Evolutionary conservation across 2,797 vertebrate species (phyloP), one percentile per base, ranked within the genome.

Genomic region (Australoheros facetus): DNA sequence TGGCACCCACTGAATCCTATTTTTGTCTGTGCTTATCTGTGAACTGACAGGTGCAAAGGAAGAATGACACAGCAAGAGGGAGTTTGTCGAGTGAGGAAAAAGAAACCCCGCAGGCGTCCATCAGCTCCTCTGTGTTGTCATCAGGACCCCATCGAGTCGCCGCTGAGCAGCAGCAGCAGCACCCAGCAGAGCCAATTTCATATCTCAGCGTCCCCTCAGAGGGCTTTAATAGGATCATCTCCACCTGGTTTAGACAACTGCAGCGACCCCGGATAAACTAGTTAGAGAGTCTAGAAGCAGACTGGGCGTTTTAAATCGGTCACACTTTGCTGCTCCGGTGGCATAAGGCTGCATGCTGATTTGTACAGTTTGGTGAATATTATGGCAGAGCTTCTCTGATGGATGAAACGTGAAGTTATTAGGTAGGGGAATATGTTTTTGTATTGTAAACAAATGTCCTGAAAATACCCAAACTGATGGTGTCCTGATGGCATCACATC

Each of bases 101-200:
- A 80, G 77, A 79, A 87, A 80, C 73, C 81, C 85, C 64, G 64
- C 78, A 30, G 70, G 21, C 0, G 28, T 30, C 34, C 37, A 26
- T 56, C 79, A 56, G 70, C 30, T 56, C 56, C 59, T 81, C 53
- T n/a, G 28, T n/a, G 60, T 69, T 79, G 75, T 85, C 85, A 88
- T 73, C 83, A 86, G 81, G 87, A 88, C 77, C 79, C 88, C 79
- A 87, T 75, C 71, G 64, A 86, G 85, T 78, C 85, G 85, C 81
- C 71, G 55, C 56, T 37, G 71, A 73, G 5, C 75, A 23, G 71
- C 70, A 23, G 71, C 70, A 39, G 26, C 80, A 54, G 64, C 51
- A 53, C 64, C 66, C 64, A 28, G 59, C 3, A 64, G 87, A 78
- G 59, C 39, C 48, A 48, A 34, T 71, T 69, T 32, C 3, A 23